Base-by-base conservation (phyloP, 2,797 vertebrate species). In the Coracias cyanogaster region DNA sequence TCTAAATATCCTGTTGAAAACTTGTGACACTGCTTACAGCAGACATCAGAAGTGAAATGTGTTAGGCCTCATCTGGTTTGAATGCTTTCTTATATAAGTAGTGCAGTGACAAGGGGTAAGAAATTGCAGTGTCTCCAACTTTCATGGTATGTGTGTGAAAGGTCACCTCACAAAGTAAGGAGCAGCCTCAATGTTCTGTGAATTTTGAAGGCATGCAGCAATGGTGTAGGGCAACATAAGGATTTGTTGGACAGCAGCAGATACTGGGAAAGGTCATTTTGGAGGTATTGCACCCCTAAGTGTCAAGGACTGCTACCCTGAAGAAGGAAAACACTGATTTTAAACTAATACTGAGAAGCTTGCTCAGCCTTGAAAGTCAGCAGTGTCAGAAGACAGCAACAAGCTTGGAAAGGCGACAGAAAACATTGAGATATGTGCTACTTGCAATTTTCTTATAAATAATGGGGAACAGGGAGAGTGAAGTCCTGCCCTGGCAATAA, bases 171-270 rank as follows among this genome's bases (percentile, higher is more conserved):
- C 52, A 51, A 88, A 61, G 20, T 13, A 24, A 73, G 31, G 25
- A 79, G 5, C 35, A 62, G 25, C 12, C 12, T 49, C 28, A 84
- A 69, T 4, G 13, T 6, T 73, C 12, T 60, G 10, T 3, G 7
- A 70, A 46, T 29, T 29, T 76, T 89, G 16, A 28, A 67, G 69
- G 4, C 15, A 28, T 22, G 8, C 3, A 57, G 1, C 8, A 20
- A 33, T 8, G 10, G 13, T 48, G 13, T 14, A 61, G 14, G 62
- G 19, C 13, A 82, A 18, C 0, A 0, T 26, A 72, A 91, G 12
- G 19, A 57, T 78, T 48, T 82, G 22, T 45, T 18, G 22, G 22
- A 20, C 15, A 52, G 22, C 33, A 52, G 28, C 18, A 46, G 46
- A 15, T 55, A 45, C 21, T 41, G 21, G n/a, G 21, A 87, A 76